phyloP scores from a whole-genome alignment of 2,888 invertebrate genomes.

The Drosophila helvetica region DNA sequence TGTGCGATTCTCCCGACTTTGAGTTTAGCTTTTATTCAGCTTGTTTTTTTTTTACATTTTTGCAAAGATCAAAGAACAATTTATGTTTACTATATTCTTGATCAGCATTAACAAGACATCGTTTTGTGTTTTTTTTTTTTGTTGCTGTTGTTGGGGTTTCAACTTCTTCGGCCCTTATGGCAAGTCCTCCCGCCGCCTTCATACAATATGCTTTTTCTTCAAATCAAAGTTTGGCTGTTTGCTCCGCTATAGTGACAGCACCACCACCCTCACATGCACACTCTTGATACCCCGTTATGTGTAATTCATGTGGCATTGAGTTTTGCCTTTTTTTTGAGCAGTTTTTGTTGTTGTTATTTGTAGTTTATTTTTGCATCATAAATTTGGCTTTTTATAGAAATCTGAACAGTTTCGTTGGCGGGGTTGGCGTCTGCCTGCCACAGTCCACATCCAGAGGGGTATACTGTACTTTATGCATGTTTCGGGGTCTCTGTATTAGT shows the following conservation, averaged over 20 bases:
- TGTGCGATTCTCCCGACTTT: too few relatives aligned
- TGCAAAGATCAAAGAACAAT: too few relatives aligned
- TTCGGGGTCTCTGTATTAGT: slow-evolving; percentile 27
- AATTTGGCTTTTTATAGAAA: neutral
- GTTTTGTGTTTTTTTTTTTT: too few relatives aligned
- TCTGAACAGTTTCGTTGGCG: neutral
- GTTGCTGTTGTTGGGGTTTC: too few relatives aligned
- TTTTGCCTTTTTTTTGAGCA: neutral
- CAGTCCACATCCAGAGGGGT: neutral
- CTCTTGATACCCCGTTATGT: neutral
- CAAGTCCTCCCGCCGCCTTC: neutral
- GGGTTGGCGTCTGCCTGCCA: slow-evolving; percentile 9
- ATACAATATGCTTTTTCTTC: neutral
- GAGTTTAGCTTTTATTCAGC: too few relatives aligned
- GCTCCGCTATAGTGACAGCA: neutral
- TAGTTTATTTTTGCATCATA: neutral
- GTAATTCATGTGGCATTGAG: neutral
- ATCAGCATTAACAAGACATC: too few relatives aligned
- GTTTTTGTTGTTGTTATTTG: neutral
- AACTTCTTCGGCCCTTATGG: neutral
- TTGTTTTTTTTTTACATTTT: too few relatives aligned
- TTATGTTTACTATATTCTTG: too few relatives aligned
- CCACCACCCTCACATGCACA: neutral
- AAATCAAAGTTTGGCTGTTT: neutral
- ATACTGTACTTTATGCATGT: slow-evolving; percentile 2